A percentile compares a stretch with the other conserved stretches of the same genome.
These are phyloP conservation scores for Scaptomyza cyrtandrae DNA, from an alignment of 2,888 invertebrate genomes.

Conservation along the genomic window DNA sequence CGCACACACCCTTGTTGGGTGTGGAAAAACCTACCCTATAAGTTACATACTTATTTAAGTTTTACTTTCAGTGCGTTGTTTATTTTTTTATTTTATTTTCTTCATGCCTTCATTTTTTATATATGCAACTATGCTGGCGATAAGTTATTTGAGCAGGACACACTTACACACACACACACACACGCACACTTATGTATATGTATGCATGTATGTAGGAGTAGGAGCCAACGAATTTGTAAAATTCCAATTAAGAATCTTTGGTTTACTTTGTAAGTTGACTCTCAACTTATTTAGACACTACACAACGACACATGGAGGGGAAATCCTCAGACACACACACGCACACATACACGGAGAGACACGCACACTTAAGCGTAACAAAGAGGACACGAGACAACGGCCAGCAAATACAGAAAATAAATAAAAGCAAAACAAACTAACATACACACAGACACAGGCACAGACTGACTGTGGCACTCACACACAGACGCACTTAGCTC, in stretches of 20 bases:
- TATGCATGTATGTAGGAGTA: conserved; percentile 15
- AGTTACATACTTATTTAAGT: conserved; percentile 66
- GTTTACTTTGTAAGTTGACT: conserved; percentile 82
- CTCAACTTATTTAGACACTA: conserved; percentile 80
- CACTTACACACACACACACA: conserved; percentile 3
- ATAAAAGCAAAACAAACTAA: conserved; percentile 74
- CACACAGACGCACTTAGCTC: conserved; percentile 42
- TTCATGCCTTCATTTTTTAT: conserved; percentile 68
- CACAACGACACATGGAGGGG: conserved; percentile 71
- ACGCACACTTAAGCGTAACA: conserved; percentile 69
- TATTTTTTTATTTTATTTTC: conserved; percentile 33
- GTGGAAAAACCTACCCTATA: conserved; percentile 38
- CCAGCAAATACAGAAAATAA: conserved; percentile 76
- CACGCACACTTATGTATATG: background rate
- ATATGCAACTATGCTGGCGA: conserved; percentile 74
- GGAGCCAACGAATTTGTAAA: conserved; percentile 78
- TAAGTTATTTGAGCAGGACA: conserved; percentile 73
- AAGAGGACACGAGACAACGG: conserved; percentile 73
- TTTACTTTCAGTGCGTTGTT: conserved; percentile 58
- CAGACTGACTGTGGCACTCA: conserved; percentile 32
- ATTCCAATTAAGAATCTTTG: conserved; percentile 82
- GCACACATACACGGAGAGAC: conserved; percentile 22
- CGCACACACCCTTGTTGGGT: conserved; percentile 7
- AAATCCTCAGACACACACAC: conserved; percentile 61
- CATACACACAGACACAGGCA: conserved; percentile 24